Evolutionary conservation across 2,888 invertebrate species (phyloP).

Genomic region (Ichneumoninae sp.): DNA sequence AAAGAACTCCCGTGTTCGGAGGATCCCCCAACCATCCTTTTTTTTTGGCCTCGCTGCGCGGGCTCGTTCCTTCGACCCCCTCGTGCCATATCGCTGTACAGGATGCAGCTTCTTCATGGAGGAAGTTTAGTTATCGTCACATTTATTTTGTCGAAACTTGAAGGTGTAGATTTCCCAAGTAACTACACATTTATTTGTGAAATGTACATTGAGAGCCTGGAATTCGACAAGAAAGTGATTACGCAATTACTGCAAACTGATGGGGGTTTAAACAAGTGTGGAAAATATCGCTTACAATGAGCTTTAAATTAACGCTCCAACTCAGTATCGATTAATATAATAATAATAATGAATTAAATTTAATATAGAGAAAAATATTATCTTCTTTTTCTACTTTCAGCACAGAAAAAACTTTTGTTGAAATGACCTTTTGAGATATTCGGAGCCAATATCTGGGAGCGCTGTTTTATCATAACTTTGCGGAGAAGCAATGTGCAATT

Average conservation of each 20-base stretch:
- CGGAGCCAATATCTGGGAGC: neutral
- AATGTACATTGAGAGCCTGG: neutral
- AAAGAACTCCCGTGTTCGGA: neutral
- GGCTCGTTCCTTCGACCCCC: neutral
- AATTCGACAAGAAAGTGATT: neutral
- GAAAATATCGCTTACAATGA: too few species aligned
- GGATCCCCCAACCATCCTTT: conserved; percentile 3
- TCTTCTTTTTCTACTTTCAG: too few species aligned
- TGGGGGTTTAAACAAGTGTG: too few species aligned
- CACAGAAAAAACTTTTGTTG: neutral
- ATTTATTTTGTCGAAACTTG: neutral
- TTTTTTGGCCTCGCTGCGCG: neutral
- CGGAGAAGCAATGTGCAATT: conserved; percentile 1
- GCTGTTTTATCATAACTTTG: neutral
- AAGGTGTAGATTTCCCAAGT: neutral
- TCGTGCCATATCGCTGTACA: neutral
- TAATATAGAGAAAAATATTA: too few species aligned
- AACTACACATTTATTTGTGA: neutral
- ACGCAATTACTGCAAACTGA: neutral
- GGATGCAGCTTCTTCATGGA: neutral
- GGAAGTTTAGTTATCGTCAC: neutral
- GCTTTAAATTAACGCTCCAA: too few species aligned
- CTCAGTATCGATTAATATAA: neutral
- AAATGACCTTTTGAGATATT: neutral
- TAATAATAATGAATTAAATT: neutral